phyloP scores from a whole-genome alignment of 2,113 vertebrate species.

The Raja brachyura region DNA sequence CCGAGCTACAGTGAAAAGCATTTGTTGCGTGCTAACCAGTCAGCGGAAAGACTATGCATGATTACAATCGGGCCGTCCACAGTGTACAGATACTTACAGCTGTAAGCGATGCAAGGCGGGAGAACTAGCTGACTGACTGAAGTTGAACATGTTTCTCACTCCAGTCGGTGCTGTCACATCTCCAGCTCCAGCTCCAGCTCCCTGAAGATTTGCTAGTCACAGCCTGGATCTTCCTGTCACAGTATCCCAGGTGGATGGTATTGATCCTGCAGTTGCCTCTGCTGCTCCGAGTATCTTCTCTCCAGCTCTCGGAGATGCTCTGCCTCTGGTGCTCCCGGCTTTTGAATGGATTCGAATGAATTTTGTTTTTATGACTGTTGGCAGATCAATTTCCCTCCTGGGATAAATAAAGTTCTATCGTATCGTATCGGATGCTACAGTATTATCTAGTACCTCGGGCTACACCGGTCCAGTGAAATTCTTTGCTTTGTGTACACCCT shows the following conservation, averaged over 20 bases:
- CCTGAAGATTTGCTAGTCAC: background rate
- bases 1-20: too few relatives aligned
- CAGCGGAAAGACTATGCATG: too few relatives aligned
- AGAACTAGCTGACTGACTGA: background rate
- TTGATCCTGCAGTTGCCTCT: background rate
- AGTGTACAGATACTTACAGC: background rate
- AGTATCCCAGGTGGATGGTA: slow-evolving; percentile 23
- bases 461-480: too few relatives aligned
- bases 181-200: background rate
- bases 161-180: background rate
- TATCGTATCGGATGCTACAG: too few relatives aligned
- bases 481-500: too few relatives aligned
- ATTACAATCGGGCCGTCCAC: too few relatives aligned
- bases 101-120: background rate
- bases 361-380: too few relatives aligned
- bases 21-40: too few relatives aligned
- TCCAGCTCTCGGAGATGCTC: background rate
- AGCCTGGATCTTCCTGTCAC: background rate
- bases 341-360: background rate
- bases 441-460: too few relatives aligned
- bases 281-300: background rate
- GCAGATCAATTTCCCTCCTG: too few relatives aligned
- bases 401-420: too few relatives aligned
- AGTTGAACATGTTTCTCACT: background rate
- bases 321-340: background rate